phyloP scores from a whole-genome alignment of 2,113 vertebrate species.

The Burhinus bistriatus region DNA sequence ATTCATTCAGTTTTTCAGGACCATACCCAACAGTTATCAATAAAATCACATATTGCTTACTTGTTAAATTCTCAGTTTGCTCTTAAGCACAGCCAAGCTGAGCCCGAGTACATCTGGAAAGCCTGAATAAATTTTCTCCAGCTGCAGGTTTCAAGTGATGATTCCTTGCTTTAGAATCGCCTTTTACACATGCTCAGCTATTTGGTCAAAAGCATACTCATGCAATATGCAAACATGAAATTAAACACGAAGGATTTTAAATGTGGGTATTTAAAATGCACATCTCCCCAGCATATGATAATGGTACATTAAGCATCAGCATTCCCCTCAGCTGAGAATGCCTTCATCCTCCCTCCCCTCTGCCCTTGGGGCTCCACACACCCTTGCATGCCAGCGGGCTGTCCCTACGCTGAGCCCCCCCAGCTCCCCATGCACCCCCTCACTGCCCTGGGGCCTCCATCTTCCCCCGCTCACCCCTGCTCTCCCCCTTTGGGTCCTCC shows the following conservation, averaged over 20 bases:
- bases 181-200: conserved; percentile 20
- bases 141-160: conserved; percentile 45
- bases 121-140: conserved; percentile 41
- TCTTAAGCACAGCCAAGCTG: conserved; percentile 1
- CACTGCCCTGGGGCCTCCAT: rapidly evolving
- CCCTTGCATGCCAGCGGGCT: not conserved
- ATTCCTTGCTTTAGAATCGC: conserved; percentile 30
- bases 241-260: not conserved
- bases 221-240: conserved; percentile 27
- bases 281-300: not conserved
- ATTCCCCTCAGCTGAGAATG: not conserved
- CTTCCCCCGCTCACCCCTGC: not conserved
- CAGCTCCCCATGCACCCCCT: rapidly evolving
- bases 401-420: not conserved
- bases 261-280: conserved; percentile 19
- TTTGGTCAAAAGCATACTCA: conserved; percentile 33
- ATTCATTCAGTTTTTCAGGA: not conserved
- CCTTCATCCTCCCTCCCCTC: not conserved
- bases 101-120: conserved; percentile 12
- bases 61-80: not conserved
- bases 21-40: not conserved
- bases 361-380: not conserved
- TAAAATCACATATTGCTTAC: not conserved
- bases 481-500: not conserved
- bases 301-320: not conserved